Evolutionary conservation across 2,113 vertebrate genomes (phyloP).

Genomic region (Capreolus pygargus): DNA sequence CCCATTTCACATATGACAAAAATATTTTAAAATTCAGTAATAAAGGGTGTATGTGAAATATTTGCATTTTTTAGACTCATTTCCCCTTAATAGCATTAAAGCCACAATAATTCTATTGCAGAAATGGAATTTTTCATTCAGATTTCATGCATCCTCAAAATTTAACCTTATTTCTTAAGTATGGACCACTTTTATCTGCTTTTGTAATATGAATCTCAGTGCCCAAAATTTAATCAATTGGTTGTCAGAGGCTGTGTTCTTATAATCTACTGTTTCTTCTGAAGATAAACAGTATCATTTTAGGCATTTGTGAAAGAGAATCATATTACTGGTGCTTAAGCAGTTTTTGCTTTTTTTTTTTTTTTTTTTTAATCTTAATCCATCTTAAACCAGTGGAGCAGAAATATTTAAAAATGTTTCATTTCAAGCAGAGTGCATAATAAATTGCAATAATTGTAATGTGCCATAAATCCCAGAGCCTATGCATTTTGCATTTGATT

Average conservation of each 20-base stretch:
- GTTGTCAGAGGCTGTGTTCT: conserved; percentile 83
- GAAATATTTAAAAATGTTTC: conserved; percentile 90
- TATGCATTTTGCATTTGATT: conserved; percentile 91
- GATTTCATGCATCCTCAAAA: conserved; percentile 75
- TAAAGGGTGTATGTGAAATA: conserved; percentile 58
- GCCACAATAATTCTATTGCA: neutral
- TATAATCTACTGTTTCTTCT: conserved; percentile 86
- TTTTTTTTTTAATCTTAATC: conserved; percentile 87
- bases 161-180: conserved; percentile 80
- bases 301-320: conserved; percentile 87
- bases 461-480: conserved; percentile 90
- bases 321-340: conserved; percentile 90
- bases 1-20: conserved; percentile 52
- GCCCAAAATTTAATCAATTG: conserved; percentile 86
- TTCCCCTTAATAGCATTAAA: conserved; percentile 51
- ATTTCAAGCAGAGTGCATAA: conserved; percentile 87
- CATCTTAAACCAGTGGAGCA: conserved; percentile 90
- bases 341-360: conserved; percentile 84
- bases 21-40: conserved; percentile 59
- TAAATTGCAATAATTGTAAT: conserved; percentile 89
- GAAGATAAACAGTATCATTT: conserved; percentile 89
- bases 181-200: conserved; percentile 80
- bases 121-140: conserved; percentile 69
- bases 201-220: conserved; percentile 80
- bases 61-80: conserved; percentile 42